phyloP scores from a whole-genome alignment of 2,888 invertebrate species.

The Cenopis cana region DNA sequence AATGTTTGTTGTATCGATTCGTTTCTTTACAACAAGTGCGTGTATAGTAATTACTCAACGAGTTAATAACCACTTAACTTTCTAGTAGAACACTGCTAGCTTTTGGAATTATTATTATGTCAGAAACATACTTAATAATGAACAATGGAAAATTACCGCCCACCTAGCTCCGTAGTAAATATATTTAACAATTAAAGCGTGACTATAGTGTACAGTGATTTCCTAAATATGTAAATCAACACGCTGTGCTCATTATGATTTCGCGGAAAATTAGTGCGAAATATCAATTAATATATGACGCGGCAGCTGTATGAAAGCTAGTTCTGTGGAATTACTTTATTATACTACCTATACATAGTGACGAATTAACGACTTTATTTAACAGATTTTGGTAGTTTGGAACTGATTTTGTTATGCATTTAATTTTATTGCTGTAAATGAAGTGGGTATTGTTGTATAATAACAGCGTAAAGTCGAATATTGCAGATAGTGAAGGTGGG shows the following conservation, averaged over 20 bases:
- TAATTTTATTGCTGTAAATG: not conserved
- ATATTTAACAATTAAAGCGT: not conserved
- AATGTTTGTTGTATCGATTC: too few relatives aligned
- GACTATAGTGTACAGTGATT: constrained; percentile 1
- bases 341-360: not conserved
- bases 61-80: not conserved
- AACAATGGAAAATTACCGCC: not conserved
- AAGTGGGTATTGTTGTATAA: not conserved
- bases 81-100: not conserved
- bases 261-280: not conserved
- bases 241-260: constrained; percentile 6
- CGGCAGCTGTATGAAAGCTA: not conserved
- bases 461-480: not conserved
- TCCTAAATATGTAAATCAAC: constrained; percentile 16
- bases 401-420: not conserved
- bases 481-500: too few relatives aligned
- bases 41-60: too few relatives aligned
- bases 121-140: not conserved
- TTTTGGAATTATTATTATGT: not conserved
- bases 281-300: not conserved
- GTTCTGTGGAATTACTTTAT: not conserved
- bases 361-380: not conserved
- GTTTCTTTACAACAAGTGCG: too few relatives aligned
- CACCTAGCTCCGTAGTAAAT: not conserved
- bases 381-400: not conserved